Percentiles rank a stretch among this genome's conserved stretches.
These are phyloP conservation scores for Drosophila bunnanda DNA, from an alignment of 2,888 invertebrate genomes.

Conservation along the genomic window DNA sequence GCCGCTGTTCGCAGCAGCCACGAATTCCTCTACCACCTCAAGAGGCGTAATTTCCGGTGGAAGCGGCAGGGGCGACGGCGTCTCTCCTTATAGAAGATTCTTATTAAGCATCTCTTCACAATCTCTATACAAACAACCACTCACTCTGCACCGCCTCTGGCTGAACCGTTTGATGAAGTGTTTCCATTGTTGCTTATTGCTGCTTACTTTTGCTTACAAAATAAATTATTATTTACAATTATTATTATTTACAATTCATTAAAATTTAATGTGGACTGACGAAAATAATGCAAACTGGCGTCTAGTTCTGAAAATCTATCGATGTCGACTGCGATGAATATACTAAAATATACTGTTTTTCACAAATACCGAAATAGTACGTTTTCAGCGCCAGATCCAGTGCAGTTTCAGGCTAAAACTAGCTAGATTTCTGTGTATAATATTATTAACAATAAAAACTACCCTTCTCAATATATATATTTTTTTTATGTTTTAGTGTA, in stretches of 20 bases:
- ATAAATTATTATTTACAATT: not conserved
- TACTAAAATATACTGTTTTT: not conserved
- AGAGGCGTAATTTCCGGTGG: constrained; percentile 7
- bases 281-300: constrained; percentile 1
- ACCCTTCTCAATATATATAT: too few species aligned
- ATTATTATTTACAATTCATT: not conserved
- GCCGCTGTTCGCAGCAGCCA: constrained; percentile 39
- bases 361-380: not conserved
- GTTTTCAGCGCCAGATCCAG: not conserved
- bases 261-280: not conserved
- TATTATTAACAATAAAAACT: too few species aligned
- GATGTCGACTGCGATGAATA: not conserved
- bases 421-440: not conserved
- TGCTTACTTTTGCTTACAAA: not conserved
- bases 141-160: not conserved
- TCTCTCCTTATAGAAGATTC: not conserved
- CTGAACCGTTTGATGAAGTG: not conserved
- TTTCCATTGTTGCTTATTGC: not conserved
- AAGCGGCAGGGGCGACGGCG: not conserved
- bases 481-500: too few species aligned
- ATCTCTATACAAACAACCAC: not conserved
- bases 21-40: constrained; percentile 24
- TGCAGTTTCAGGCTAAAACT: not conserved
- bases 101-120: not conserved
- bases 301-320: constrained; percentile 1